These are phyloP conservation scores for Helicoverpa zea DNA, from an alignment of 1,140 invertebrate genomes.

Conservation along the genomic window DNA sequence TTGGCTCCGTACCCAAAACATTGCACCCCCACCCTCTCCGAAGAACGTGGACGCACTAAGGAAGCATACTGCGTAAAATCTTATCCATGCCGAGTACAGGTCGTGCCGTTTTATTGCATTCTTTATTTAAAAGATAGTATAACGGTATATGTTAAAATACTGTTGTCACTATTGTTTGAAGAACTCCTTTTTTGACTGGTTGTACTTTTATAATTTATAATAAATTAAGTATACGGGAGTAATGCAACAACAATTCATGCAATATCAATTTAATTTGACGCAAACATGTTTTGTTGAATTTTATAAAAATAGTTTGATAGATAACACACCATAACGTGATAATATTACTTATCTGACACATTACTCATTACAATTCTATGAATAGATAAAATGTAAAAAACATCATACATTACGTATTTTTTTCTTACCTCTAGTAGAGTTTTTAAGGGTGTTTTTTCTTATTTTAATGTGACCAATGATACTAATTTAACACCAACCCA, in stretches of 20 bases:
- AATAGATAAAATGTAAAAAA: conserved; percentile 23
- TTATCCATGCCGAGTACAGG: conserved; percentile 3
- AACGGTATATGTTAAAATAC: background rate
- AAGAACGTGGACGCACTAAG: conserved; percentile 35
- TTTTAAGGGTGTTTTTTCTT: too few relatives aligned
- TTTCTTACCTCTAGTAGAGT: background rate
- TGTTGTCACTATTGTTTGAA: background rate
- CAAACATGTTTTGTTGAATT: conserved; percentile 26
- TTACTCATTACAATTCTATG: conserved; percentile 32
- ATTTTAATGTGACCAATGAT: too few relatives aligned
- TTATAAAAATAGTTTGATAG: conserved; percentile 14
- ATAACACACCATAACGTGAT: conserved; percentile 35
- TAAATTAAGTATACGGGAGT: background rate
- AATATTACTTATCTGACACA: conserved; percentile 14
- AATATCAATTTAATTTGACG: background rate
- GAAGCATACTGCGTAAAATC: conserved; percentile 12
- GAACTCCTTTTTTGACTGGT: too few relatives aligned
- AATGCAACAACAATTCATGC: background rate
- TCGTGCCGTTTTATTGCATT: background rate
- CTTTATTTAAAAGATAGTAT: background rate
- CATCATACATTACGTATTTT: background rate
- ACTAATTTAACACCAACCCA: too few relatives aligned
- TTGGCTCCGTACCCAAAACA: conserved; percentile 75
- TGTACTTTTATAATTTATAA: too few relatives aligned
- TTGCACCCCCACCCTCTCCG: conserved; percentile 73